Conservation (phyloP, 2,797 vertebrate genomes). For the Chaetodon trifasciatus region DNA sequence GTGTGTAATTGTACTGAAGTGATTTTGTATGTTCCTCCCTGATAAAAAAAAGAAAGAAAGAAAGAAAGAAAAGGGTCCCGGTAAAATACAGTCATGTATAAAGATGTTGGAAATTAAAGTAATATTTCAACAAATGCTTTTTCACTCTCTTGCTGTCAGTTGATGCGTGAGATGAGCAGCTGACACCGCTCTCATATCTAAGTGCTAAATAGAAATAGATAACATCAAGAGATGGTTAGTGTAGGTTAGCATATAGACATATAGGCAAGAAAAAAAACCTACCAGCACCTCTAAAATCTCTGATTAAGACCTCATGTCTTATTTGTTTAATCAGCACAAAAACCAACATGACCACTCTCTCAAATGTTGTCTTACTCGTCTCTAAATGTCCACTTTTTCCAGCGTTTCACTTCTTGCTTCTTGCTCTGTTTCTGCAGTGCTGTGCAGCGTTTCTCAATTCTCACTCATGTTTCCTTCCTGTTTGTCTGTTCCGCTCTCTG, state of each 20-base stretch:
- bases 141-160: not conserved
- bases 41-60: no score
- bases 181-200: not conserved
- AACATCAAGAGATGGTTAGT: not conserved
- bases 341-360: not conserved
- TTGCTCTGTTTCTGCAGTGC: slow-evolving; percentile 12
- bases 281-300: not conserved
- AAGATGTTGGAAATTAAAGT: not conserved
- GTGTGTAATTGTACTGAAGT: no score
- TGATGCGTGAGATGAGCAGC: not conserved
- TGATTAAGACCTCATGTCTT: not conserved
- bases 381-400: slow-evolving; percentile 5
- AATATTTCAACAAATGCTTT: not conserved
- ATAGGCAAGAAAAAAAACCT: not conserved
- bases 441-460: slow-evolving; percentile 44
- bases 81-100: not conserved
- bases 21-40: no score
- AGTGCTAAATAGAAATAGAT: not conserved
- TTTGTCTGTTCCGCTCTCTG: slow-evolving; percentile 39
- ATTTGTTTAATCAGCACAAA: not conserved
- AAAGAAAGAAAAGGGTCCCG: no score
- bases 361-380: not conserved
- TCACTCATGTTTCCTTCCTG: slow-evolving; percentile 54
- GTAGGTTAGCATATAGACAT: no score
- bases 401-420: slow-evolving; percentile 54